These are phyloP conservation scores for Anomalospiza imberbis DNA, from an alignment of 2,797 vertebrate genomes.

Conservation along the genomic window DNA sequence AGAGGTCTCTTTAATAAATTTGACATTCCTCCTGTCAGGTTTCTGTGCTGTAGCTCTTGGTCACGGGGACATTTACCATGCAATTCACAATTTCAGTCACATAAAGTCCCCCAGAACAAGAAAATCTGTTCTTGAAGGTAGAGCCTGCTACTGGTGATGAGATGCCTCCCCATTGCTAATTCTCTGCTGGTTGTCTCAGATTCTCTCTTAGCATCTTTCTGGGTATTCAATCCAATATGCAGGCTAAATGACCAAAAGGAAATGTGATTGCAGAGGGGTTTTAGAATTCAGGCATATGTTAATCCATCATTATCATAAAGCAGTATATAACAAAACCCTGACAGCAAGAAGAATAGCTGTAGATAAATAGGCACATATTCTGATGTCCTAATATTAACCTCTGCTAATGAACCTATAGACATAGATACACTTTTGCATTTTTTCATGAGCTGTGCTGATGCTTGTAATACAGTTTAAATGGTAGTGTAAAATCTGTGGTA, in stretches of 20 bases:
- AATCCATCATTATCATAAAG: background rate
- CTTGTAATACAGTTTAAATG: background rate
- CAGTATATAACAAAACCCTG: background rate
- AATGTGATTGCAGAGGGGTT: background rate
- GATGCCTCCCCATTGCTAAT: background rate
- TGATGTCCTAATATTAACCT: background rate
- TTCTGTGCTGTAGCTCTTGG: background rate
- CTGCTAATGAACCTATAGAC: background rate
- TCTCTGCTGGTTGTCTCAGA: background rate
- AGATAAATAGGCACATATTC: background rate
- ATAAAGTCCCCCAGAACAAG: background rate
- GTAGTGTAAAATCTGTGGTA: background rate
- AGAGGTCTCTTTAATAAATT: background rate
- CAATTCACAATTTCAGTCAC: background rate
- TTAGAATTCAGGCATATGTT: background rate
- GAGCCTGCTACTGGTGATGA: background rate
- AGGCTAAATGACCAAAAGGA: background rate
- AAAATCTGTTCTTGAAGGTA: background rate
- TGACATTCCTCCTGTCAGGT: background rate
- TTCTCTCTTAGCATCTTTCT: background rate
- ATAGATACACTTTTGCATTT: background rate
- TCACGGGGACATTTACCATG: background rate
- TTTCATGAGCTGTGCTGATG: background rate
- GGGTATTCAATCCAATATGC: background rate
- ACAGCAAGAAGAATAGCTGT: background rate